Base-by-base conservation (phyloP, 2,888 invertebrate species). In the Dorcus parallelipipedus region DNA sequence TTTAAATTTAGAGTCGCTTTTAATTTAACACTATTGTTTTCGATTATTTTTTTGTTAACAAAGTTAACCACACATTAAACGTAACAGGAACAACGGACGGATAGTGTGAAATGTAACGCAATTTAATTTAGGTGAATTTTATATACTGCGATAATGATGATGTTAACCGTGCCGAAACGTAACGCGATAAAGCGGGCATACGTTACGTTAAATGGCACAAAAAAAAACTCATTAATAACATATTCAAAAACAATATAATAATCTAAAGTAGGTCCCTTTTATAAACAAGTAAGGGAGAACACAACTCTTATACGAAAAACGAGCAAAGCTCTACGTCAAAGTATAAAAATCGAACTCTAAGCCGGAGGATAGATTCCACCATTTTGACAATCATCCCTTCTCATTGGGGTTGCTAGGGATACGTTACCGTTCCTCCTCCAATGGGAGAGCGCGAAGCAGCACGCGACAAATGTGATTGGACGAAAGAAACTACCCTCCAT, bases 391-490 rank as follows among this genome's bases (percentile, higher is more conserved):
- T 49, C 58, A 61, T 59, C 54, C 45, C 26, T 38, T 58, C 61
- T 63, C 67, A 80, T 81, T 81, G 81, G 81, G 59, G 79, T 77
- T 74, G 73, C 76, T 77, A 72, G 64, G 78, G 79, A 68, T 55
- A 72, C 76, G 75, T 72, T 72, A 71, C 73, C 69, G 65, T 62
- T 62, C 62, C 52, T 55, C 66, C 59, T 62, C 80, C 81, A 81
- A 80, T 79, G 64, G 64, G 56, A 54, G 41, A 9, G 26, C 62
- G 39, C 33, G 54, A 62, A 64, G 56, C 57, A 65, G 71, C 72
- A 73, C 71, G 72, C 76, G 73, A 71, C 64, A 55, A 55, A 48
- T 62, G 49, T 64, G 50, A 76, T 76, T 77, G 73, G 77, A 52
- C 56, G 49, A 38, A 53, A 50, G 51, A 64, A 67, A 65, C 68